Evolutionary conservation across 2,888 invertebrate species (phyloP), one percentile per base, ranked within the genome.

Genomic region (Melinaea menophilus): DNA sequence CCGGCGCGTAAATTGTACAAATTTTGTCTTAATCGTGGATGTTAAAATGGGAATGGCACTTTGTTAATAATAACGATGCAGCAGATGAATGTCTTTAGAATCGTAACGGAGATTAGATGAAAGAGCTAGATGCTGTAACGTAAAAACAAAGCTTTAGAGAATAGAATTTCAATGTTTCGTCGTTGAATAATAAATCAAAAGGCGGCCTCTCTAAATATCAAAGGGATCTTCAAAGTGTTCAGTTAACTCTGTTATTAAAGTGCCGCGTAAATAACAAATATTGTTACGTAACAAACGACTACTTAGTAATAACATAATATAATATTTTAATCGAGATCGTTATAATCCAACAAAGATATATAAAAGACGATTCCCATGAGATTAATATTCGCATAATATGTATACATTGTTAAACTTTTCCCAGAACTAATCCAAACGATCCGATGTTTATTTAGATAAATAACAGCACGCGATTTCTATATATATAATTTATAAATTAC

Each of bases 101-200:
- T 45, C 13, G 34, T 62, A 41, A 56, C 13, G 41, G 35, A 59
- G 58, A 37, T 66, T 48, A 62, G 55, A 64, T 67, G 63, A 68
- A 62, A 68, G 54, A 51, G 60, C 64, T 57, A 58, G 37, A 62
- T 65, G 72, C 72, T 74, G 67, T 67, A 70, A 74, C 74, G 71
- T 64, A 69, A 70, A 72, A 75, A 75, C 72, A 71, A 69, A 69
- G 64, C 64, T 70, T 74, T 69, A 64, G 73, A 74, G 74, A 68
- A 67, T 62, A 65, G 69, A 70, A 67, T 79, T 75, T 76, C 72
- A 78, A 80, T 75, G 75, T 75, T 80, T 75, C 75, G 71, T 74
- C 72, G 72, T 74, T 84, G 79, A 85, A 83, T 84, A 82, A 85
- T 85, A 85, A 84, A 86, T 86, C 80, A 80, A 80, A 79, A 80